Percentiles rank a stretch among this genome's conserved stretches.
phyloP scores from a whole-genome alignment of 2,888 invertebrate species.

The Oligia latruncula region DNA sequence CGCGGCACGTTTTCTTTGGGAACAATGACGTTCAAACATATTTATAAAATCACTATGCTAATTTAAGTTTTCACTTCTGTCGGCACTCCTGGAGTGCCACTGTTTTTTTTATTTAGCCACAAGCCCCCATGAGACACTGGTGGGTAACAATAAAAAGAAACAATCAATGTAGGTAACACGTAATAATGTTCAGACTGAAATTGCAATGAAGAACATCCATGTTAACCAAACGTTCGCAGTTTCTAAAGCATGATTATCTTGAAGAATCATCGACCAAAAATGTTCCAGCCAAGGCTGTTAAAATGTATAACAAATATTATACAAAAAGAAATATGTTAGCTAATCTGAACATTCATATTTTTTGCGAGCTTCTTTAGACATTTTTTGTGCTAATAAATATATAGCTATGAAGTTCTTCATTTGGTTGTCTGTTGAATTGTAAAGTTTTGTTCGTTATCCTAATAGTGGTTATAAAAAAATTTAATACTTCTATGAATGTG shows the following conservation, averaged over 20 bases:
- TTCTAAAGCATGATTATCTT: conserved; percentile 11
- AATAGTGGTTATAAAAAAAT: conserved; percentile 1
- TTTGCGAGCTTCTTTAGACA: conserved; percentile 12
- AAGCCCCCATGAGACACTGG: no score
- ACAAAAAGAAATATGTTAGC: not conserved
- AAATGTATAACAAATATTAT: conserved; percentile 19
- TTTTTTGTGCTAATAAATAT: conserved; percentile 22
- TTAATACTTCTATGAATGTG: no score
- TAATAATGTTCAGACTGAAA: not conserved
- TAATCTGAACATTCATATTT: not conserved
- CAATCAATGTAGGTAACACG: not conserved
- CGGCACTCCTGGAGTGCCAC: no score
- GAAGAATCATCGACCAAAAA: conserved; percentile 41
- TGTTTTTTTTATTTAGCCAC: no score
- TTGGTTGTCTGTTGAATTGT: conserved; percentile 21
- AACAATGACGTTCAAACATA: no score
- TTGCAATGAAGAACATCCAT: conserved; percentile 14
- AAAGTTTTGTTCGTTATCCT: not conserved
- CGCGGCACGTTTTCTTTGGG: no score
- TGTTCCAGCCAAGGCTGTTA: conserved; percentile 1
- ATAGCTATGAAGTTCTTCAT: not conserved
- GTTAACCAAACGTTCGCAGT: conserved; percentile 13
- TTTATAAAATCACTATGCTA: no score
- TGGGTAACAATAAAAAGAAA: not conserved
- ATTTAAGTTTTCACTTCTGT: no score